A percentile compares a stretch with the other conserved stretches of the same genome.
Conservation (phyloP, 2,113 vertebrate genomes). For the Aythya baeri region DNA sequence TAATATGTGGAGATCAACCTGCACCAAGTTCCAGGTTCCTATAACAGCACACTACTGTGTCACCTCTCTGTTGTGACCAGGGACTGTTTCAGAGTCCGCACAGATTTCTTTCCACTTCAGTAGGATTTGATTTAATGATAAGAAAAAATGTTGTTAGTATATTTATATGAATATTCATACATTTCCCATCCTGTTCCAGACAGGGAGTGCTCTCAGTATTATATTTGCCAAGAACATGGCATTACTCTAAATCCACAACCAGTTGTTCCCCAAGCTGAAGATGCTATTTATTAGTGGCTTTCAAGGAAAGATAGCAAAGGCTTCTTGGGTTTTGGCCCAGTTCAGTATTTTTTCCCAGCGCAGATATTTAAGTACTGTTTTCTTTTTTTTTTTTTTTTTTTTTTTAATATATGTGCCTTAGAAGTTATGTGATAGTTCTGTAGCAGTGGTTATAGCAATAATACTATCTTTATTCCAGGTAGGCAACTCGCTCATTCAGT, state of each 20-base stretch:
- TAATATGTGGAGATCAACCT: background rate
- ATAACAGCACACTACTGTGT: too few relatives aligned
- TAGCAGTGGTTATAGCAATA: too few relatives aligned
- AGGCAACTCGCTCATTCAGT: background rate
- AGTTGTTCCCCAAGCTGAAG: background rate
- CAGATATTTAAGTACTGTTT: too few relatives aligned
- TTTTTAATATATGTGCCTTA: background rate
- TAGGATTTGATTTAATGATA: background rate
- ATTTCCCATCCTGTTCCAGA: background rate
- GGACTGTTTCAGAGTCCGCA: background rate
- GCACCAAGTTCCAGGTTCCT: background rate
- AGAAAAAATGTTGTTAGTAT: too few relatives aligned
- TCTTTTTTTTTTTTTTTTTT: too few relatives aligned
- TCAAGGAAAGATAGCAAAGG: background rate
- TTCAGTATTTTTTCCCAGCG: background rate
- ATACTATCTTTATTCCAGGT: background rate
- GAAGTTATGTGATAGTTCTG: background rate
- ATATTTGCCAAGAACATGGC: background rate
- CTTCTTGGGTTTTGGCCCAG: background rate
- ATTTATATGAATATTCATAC: background rate
- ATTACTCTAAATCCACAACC: background rate
- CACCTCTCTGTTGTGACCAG: background rate
- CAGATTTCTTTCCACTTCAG: background rate
- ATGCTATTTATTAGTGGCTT: background rate
- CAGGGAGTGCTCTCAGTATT: background rate